Evolutionary conservation across 2,797 vertebrate genomes (phyloP), one percentile per base, ranked within the genome.

Genomic region (Borostomias antarcticus): DNA sequence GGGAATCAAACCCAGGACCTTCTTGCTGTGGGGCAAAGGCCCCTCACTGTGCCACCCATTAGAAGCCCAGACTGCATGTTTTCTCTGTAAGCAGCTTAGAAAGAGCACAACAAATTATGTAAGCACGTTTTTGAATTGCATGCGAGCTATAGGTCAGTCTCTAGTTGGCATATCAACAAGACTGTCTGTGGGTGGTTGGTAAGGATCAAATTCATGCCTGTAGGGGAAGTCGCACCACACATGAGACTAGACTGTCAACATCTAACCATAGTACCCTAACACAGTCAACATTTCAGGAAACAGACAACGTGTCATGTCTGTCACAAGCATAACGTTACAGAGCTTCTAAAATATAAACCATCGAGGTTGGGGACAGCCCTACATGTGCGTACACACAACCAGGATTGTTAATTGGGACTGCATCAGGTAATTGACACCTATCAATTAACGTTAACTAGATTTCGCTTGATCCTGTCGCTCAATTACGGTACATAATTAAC

Each of bases 81-180:
- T 58, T 40, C 11, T 17, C 62, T 70, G 30, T 30, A 56, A 72
- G 65, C 26, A 32, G 66, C 26, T 75, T 17, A 61, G 43, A 43
- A 23, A 32, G 30, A 29, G 71, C 28, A 54, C 69, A 77, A 53
- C 62, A 67, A 69, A 48, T 47, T 72, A 73, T 66, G 59, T 65
- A 77, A 81, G 72, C 70, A n/a, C n/a, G 64, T 43, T 47, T 5
- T 33, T 68, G 64, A 74, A 66, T 80, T 58, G 59, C 61, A 57
- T 48, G 35, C 60, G 62, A 62, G 67, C 48, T 60, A 73, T 70
- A 78, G 79, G 71, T 69, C 67, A 75, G 40, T 58, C 54, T 70
- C 40, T 25, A 69, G 57, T n/a, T 78, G n/a, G 53, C 15, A 48
- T 57, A 64, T 68, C 32, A 35, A 68, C 40, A 19, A 33, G 51